Conservation (phyloP, 2,888 invertebrate genomes). For the Drosophila bunnanda region DNA sequence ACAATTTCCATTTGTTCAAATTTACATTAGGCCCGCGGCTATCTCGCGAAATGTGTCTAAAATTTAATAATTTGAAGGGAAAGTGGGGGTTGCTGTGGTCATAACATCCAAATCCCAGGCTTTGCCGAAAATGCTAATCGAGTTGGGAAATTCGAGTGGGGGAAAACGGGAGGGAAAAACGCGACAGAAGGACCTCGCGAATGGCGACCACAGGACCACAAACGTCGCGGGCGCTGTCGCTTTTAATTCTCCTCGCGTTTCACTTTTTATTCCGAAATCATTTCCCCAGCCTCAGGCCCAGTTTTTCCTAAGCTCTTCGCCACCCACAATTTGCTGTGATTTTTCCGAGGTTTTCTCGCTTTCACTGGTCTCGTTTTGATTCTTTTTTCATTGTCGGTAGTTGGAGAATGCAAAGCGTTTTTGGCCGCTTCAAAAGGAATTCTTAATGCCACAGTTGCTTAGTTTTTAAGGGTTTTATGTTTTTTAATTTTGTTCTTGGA, state of each 20-base stretch:
- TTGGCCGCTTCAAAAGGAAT: slow-evolving; percentile 68
- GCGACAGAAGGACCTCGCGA: slow-evolving; percentile 39
- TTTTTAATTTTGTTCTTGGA: background rate
- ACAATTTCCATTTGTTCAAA: slow-evolving; percentile 69
- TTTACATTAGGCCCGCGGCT: slow-evolving; percentile 62
- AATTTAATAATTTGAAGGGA: slow-evolving; percentile 70
- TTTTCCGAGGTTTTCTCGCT: slow-evolving; percentile 59
- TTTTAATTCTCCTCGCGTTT: slow-evolving; percentile 69
- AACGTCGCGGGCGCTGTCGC: slow-evolving; percentile 73
- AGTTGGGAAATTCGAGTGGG: slow-evolving; percentile 52
- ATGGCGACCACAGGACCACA: slow-evolving; percentile 74
- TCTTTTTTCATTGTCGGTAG: slow-evolving; percentile 16
- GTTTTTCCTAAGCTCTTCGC: slow-evolving; percentile 48
- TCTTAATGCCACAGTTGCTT: slow-evolving; percentile 48
- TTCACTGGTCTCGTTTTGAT: slow-evolving; percentile 24
- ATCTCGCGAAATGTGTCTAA: slow-evolving; percentile 62
- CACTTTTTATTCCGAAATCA: slow-evolving; percentile 20
- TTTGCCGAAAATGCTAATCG: slow-evolving; percentile 69
- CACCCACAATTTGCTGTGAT: slow-evolving; percentile 49
- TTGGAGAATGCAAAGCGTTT: slow-evolving; percentile 54
- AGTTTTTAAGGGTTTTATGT: slow-evolving; percentile 19
- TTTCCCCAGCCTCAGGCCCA: slow-evolving; percentile 11
- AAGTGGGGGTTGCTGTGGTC: slow-evolving; percentile 23
- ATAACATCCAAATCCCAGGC: slow-evolving; percentile 60
- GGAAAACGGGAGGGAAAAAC: slow-evolving; percentile 13